Conservation (phyloP, 2,888 invertebrate genomes). For the Rosalia funebris region DNA sequence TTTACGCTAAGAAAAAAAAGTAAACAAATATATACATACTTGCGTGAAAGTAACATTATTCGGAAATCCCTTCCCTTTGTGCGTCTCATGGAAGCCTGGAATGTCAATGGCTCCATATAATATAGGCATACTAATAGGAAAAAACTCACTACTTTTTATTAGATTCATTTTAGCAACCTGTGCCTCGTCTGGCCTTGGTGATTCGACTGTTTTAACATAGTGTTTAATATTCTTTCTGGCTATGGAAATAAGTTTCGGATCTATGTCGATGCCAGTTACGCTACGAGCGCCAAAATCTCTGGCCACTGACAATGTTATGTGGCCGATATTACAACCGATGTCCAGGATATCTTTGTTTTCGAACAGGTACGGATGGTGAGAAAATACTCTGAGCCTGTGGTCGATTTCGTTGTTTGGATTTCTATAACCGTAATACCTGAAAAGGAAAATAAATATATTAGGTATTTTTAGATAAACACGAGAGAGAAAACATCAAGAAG, state of each 20-base stretch:
- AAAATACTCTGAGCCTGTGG: constrained; percentile 83
- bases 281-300: constrained; percentile 85
- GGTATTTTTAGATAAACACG: no score
- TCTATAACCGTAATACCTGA: constrained; percentile 92
- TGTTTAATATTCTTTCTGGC: constrained; percentile 80
- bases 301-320: constrained; percentile 91
- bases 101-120: constrained; percentile 84
- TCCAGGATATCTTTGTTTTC: constrained; percentile 91
- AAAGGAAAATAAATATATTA: constrained; percentile 52
- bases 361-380: constrained; percentile 83
- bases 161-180: constrained; percentile 26
- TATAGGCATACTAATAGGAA: constrained; percentile 90
- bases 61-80: constrained; percentile 76
- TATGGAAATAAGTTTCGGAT: constrained; percentile 81
- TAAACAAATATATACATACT: constrained; percentile 66
- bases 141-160: constrained; percentile 67
- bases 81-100: constrained; percentile 64
- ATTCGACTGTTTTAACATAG: constrained; percentile 68
- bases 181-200: constrained; percentile 43
- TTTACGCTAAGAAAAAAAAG: background rate
- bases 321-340: constrained; percentile 97
- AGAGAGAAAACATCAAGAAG: no score
- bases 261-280: constrained; percentile 95
- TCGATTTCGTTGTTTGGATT: constrained; percentile 86
- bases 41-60: constrained; percentile 90